Evolutionary conservation across 2,797 vertebrate species (phyloP).

Genomic region (Poecile montanus): DNA sequence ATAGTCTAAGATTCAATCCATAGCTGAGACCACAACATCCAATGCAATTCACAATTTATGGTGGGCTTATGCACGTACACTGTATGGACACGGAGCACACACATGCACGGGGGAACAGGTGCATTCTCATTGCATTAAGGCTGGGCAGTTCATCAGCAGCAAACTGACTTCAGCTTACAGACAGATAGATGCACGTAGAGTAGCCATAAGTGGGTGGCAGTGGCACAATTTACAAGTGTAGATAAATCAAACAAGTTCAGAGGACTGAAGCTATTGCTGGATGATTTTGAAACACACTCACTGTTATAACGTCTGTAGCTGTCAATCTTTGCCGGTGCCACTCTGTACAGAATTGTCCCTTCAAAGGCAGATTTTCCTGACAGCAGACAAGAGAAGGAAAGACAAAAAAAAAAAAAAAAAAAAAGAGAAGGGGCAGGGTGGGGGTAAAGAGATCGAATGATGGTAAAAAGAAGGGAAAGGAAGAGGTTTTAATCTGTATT

Average conservation of each 20-base stretch:
- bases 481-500: conserved; percentile 79
- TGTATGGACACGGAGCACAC: conserved; percentile 10
- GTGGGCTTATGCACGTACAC: neutral
- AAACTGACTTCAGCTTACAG: conserved; percentile 67
- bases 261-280: conserved; percentile 68
- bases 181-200: conserved; percentile 47
- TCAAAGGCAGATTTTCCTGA: conserved; percentile 85
- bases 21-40: neutral
- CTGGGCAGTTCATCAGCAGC: conserved; percentile 63
- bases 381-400: conserved; percentile 78
- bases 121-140: conserved; percentile 52
- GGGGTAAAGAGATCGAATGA: conserved; percentile 72
- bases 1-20: neutral
- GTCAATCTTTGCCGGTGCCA: conserved; percentile 80
- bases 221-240: conserved; percentile 50
- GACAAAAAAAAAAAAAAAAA: conserved; percentile 27
- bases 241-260: conserved; percentile 67
- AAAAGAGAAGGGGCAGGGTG: conserved; percentile 51
- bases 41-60: neutral
- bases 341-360: conserved; percentile 83
- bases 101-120: conserved; percentile 33
- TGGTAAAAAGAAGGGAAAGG: conserved; percentile 78
- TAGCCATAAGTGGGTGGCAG: conserved; percentile 65
- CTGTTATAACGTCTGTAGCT: conserved; percentile 85
- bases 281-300: conserved; percentile 78